Evolutionary conservation across 23 tunicate species (phyloP).

Genomic region (Oikopleura albicans): DNA sequence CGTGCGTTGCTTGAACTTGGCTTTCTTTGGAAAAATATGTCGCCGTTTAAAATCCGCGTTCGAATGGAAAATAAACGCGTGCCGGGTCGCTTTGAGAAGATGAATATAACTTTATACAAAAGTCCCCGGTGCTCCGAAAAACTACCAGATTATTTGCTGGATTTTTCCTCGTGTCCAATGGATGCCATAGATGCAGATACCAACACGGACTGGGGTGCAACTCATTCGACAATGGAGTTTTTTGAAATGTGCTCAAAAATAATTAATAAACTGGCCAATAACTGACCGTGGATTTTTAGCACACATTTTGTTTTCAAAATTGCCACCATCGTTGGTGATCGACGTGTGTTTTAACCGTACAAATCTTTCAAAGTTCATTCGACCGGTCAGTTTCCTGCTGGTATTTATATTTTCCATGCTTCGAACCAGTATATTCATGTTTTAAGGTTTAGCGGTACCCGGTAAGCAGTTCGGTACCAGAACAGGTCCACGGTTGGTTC

Average conservation of each 20-base stretch:
- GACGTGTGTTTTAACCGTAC: no score
- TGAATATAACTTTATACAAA: constrained; percentile 74
- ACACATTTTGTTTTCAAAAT: no score
- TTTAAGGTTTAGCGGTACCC: no score
- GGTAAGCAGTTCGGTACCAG: no score
- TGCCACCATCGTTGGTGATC: no score
- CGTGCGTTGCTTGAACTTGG: constrained; percentile 67
- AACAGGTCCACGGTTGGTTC: no score
- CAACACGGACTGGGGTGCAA: neutral
- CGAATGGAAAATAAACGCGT: constrained; percentile 31
- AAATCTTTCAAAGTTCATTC: no score
- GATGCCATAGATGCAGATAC: constrained; percentile 14
- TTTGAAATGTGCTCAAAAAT: constrained; percentile 94
- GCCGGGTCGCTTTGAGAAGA: constrained; percentile 60
- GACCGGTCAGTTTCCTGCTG: no score
- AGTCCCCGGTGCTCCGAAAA: constrained; percentile 32
- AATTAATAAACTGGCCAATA: constrained; percentile 61
- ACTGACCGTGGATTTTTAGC: no score
- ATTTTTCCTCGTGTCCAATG: constrained; percentile 71
- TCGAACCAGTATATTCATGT: no score
- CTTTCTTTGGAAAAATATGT: constrained; percentile 54
- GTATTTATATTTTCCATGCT: no score
- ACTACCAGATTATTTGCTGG: constrained; percentile 36
- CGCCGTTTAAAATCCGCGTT: constrained; percentile 67
- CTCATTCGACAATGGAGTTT: constrained; percentile 94